A percentile compares a stretch with the other conserved stretches of the same genome.
Evolutionary conservation across 1,140 invertebrate genomes (phyloP).

Genomic region (Drosophila ohnishii): DNA sequence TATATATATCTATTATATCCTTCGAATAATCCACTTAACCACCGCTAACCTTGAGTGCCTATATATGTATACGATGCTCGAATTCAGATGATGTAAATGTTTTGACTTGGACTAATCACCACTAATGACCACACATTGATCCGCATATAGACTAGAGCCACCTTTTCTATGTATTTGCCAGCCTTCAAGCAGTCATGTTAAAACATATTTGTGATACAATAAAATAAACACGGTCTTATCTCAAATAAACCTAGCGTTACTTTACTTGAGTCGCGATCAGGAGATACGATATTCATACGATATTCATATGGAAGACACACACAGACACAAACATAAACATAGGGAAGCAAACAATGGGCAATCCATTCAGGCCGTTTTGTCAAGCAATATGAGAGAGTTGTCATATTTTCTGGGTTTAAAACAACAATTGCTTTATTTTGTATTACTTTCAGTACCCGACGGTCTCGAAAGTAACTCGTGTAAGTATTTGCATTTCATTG

Average conservation of each 20-base stretch:
- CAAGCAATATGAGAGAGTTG: conserved; percentile 10
- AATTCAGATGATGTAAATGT: conserved; percentile 62
- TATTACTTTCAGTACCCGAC: conserved; percentile 77
- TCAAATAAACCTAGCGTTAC: conserved; percentile 48
- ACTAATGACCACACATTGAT: conserved; percentile 62
- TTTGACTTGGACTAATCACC: conserved; percentile 65
- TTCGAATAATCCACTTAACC: conserved; percentile 47
- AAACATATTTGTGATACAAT: conserved; percentile 80
- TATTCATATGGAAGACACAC: conserved; percentile 60
- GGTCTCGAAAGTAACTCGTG: conserved; percentile 66
- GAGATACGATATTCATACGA: conserved; percentile 77
- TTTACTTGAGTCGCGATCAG: conserved; percentile 18
- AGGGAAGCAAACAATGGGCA: not conserved
- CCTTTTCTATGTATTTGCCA: conserved; percentile 53
- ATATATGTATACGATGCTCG: conserved; percentile 38
- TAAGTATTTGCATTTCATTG: conserved; percentile 60
- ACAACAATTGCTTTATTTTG: conserved; percentile 45
- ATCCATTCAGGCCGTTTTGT: conserved; percentile 19
- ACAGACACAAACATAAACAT: not conserved
- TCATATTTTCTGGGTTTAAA: conserved; percentile 12
- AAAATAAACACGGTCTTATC: conserved; percentile 66
- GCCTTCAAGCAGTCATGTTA: conserved; percentile 61
- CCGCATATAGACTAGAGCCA: conserved; percentile 58
- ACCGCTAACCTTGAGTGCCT: conserved; percentile 59
- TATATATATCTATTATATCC: conserved; percentile 20